Conservation (phyloP, 2,113 vertebrate genomes). For the Carassius gibelio region DNA sequence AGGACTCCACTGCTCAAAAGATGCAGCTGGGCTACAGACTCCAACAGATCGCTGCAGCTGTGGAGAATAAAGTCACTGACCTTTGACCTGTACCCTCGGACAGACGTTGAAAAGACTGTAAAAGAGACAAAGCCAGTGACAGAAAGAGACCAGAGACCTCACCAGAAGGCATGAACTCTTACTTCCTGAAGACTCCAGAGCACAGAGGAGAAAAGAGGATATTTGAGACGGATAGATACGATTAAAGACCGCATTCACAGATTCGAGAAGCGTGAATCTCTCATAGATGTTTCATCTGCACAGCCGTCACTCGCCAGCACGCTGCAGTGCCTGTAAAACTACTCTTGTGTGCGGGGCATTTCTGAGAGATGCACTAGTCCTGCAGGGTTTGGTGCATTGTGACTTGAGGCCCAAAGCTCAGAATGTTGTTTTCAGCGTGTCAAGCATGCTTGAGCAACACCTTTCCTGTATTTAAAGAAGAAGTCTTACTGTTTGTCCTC, state of each 20-base stretch:
- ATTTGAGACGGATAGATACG: neutral
- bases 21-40: conserved; percentile 97
- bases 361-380: neutral
- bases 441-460: conserved; percentile 1
- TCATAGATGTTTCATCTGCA: neutral
- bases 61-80: conserved; percentile 98
- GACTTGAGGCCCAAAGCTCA: neutral
- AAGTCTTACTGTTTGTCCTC: conserved; percentile 6
- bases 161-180: conserved; percentile 10
- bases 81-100: conserved; percentile 78
- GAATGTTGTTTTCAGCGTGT: neutral
- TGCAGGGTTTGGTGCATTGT: neutral
- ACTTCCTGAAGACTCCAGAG: conserved; percentile 17
- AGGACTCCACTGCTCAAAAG: conserved; percentile 92
- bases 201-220: conserved; percentile 11
- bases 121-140: conserved; percentile 28
- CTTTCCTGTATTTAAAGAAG: neutral
- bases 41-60: conserved; percentile 94
- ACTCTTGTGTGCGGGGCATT: neutral
- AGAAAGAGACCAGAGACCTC: conserved; percentile 1
- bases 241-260: conserved; percentile 11
- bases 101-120: conserved; percentile 23
- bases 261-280: neutral
- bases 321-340: neutral
- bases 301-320: neutral